Conservation (phyloP, 2,888 invertebrate species). For the Bugula neritina region DNA sequence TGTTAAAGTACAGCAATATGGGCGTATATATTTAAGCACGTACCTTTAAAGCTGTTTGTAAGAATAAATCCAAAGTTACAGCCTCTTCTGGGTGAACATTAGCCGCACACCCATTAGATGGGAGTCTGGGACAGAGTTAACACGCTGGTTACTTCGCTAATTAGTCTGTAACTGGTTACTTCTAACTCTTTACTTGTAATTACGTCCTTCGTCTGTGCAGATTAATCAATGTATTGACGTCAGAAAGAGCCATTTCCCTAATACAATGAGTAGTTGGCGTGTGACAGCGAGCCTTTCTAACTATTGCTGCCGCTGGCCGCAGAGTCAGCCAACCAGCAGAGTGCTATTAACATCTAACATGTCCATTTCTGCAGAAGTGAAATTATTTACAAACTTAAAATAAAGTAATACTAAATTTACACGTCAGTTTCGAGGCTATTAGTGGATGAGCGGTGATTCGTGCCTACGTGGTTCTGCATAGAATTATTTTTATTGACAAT, state of each 20-base stretch:
- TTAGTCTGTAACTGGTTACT: not conserved
- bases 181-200: too few species aligned
- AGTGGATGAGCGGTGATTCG: not conserved
- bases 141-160: not conserved
- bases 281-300: not conserved
- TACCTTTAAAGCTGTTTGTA: too few species aligned
- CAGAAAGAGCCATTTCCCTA: not conserved
- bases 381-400: too few species aligned
- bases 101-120: too few species aligned
- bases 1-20: too few species aligned
- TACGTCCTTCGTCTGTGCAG: not conserved
- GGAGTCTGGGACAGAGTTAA: not conserved
- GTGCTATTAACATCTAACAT: too few species aligned
- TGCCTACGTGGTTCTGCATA: slow-evolving; percentile 9
- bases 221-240: not conserved
- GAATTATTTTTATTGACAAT: not conserved
- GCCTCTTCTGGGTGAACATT: too few species aligned
- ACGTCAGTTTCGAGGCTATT: slow-evolving; percentile 19
- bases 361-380: too few species aligned
- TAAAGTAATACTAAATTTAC: too few species aligned
- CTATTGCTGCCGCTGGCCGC: not conserved
- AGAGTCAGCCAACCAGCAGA: too few species aligned
- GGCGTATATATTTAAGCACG: too few species aligned
- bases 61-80: too few species aligned
- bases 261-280: not conserved